Evolutionary conservation across 2,797 vertebrate species (phyloP).

Genomic region (Typhlichthys eigenmanni): DNA sequence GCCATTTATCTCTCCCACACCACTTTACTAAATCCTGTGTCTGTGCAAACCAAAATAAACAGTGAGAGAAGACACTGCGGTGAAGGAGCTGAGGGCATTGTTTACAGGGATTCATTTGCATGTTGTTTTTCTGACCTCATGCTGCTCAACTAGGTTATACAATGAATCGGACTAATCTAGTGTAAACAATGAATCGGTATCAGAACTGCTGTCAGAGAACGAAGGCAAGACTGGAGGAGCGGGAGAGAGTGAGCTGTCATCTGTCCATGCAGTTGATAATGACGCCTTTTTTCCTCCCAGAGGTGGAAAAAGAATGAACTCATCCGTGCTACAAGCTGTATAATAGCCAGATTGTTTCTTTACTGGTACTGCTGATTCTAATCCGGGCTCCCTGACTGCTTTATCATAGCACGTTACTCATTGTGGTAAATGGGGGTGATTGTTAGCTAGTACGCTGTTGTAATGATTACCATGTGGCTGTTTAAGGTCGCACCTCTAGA

Average conservation of each 20-base stretch:
- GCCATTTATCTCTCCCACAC: conserved; percentile 19
- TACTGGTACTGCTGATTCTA: conserved; percentile 24
- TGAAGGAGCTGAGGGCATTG: conserved; percentile 25
- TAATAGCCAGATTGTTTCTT: conserved; percentile 60
- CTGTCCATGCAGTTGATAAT: conserved; percentile 47
- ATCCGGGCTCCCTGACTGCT: conserved; percentile 32
- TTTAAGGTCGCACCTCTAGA: conserved; percentile 44
- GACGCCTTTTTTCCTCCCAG: conserved; percentile 35
- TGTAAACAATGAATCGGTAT: conserved; percentile 61
- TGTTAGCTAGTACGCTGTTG: conserved; percentile 57
- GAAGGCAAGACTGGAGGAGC: neutral
- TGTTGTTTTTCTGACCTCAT: conserved; percentile 44
- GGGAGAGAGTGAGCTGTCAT: conserved; percentile 47
- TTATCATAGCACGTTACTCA: conserved; percentile 54
- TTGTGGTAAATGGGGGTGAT: conserved; percentile 65
- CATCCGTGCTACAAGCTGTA: conserved; percentile 27
- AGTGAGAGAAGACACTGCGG: conserved; percentile 12
- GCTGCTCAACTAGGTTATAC: conserved; percentile 65
- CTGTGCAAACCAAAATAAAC: conserved; percentile 43
- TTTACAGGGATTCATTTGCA: conserved; percentile 51
- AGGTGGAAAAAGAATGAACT: conserved; percentile 46
- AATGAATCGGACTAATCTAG: conserved; percentile 61
- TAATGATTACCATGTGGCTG: conserved; percentile 70
- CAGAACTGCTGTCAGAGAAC: conserved; percentile 29
- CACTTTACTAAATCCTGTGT: conserved; percentile 34